These are phyloP conservation scores for Mus spretus DNA, from an alignment of 2,797 vertebrate genomes.

Conservation along the genomic window DNA sequence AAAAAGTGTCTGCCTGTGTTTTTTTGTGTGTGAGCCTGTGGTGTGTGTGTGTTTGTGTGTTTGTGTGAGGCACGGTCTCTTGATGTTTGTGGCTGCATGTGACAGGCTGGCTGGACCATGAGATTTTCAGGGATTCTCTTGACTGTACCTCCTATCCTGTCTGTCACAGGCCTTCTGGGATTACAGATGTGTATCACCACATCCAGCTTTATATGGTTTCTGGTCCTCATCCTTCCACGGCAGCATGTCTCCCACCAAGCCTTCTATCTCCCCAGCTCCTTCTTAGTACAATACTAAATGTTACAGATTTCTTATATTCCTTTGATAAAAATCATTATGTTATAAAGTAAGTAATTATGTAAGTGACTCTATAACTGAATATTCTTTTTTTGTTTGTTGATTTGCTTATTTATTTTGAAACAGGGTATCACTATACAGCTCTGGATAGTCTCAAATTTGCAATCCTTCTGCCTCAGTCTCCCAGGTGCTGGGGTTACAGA, in stretches of 20 bases:
- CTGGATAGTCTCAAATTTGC: neutral
- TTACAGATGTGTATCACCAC: neutral
- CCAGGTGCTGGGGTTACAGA: neutral
- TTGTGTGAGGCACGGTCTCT: neutral
- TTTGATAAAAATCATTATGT: neutral
- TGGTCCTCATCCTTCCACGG: neutral
- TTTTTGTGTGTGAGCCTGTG: neutral
- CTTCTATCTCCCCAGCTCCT: neutral
- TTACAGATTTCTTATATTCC: neutral
- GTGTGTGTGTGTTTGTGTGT: neutral
- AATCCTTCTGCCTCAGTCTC: neutral
- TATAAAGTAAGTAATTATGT: conserved; percentile 2
- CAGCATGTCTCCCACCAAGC: neutral
- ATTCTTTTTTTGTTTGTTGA: neutral
- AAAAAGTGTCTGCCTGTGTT: neutral
- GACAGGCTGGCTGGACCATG: neutral
- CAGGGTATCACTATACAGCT: neutral
- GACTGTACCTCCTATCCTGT: neutral
- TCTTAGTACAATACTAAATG: conserved; percentile 37
- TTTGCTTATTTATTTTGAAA: neutral
- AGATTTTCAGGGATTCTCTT: neutral
- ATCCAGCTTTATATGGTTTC: neutral
- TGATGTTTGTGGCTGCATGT: neutral
- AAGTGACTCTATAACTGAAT: neutral
- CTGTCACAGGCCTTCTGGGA: neutral